Evolutionary conservation across 2,888 invertebrate genomes (phyloP).

Genomic region (Enoplolaimus lenunculus): DNA sequence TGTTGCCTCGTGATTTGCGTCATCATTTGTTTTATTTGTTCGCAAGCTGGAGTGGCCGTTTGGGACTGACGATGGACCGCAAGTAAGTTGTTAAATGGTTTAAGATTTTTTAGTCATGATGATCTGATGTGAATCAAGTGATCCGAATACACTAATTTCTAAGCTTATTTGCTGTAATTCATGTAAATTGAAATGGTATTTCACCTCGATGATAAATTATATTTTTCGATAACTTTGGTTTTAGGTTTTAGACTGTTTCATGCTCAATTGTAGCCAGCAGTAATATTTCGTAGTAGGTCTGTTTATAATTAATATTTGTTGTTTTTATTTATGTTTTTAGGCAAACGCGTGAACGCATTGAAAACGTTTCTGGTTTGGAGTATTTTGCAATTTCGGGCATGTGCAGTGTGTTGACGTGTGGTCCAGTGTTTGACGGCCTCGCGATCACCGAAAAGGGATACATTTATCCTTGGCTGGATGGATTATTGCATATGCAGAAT

Average conservation of each 20-base stretch:
- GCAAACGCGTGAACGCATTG: conserved; percentile 15
- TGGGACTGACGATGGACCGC: conserved; percentile 48
- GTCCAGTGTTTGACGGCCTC: conserved; percentile 68
- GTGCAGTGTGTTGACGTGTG: conserved; percentile 86
- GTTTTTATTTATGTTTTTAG: neutral
- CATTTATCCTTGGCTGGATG: conserved; percentile 82
- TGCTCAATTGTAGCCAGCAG: no score
- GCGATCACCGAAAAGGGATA: conserved; percentile 60
- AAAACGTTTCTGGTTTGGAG: conserved; percentile 43
- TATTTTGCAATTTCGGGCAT: conserved; percentile 60
- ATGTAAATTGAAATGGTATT: neutral
- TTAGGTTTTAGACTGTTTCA: no score
- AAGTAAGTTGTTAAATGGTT: conserved; percentile 29
- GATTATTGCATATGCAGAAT: conserved; percentile 69
- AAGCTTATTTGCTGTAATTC: neutral
- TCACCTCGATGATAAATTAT: neutral
- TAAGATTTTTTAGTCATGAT: neutral
- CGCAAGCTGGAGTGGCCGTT: conserved; percentile 80
- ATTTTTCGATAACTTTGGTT: no score
- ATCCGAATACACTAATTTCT: neutral
- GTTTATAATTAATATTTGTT: no score
- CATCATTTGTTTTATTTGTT: conserved; percentile 77
- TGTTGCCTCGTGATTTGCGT: conserved; percentile 71
- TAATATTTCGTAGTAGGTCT: no score
- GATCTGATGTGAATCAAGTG: neutral